phyloP scores from a whole-genome alignment of 2,113 vertebrate genomes.

The Myotis brandtii region DNA sequence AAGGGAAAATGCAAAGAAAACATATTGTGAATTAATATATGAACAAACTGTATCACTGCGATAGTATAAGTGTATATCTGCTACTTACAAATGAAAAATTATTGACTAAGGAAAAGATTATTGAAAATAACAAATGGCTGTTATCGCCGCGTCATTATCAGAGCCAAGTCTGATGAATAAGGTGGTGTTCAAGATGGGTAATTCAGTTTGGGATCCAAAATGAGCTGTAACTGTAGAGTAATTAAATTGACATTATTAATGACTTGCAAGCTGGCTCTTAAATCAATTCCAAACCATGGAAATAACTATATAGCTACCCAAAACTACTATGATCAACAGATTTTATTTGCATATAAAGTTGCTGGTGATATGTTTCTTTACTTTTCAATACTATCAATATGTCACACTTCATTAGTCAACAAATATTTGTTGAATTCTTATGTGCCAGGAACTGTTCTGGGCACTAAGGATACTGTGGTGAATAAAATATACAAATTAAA shows the following conservation, averaged over 20 bases:
- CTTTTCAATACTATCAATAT: constrained; percentile 48
- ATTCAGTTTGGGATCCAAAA: constrained; percentile 75
- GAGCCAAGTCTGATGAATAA: constrained; percentile 77
- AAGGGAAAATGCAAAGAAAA: background rate
- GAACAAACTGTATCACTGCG: background rate
- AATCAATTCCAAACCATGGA: constrained; percentile 78
- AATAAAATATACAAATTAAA: background rate
- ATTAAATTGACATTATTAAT: constrained; percentile 81
- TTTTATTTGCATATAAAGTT: constrained; percentile 72
- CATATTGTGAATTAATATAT: background rate
- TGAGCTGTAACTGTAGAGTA: constrained; percentile 78
- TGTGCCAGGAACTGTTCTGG: background rate
- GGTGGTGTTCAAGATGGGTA: constrained; percentile 72
- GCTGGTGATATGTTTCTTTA: constrained; percentile 57
- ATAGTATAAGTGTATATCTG: constrained; percentile 28
- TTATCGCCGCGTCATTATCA: constrained; percentile 62
- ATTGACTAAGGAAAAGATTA: constrained; percentile 70
- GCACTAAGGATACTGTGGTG: background rate
- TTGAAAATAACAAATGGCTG: constrained; percentile 73
- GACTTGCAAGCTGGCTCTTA: constrained; percentile 76
- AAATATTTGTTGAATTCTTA: constrained; percentile 45
- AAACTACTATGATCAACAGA: constrained; percentile 68
- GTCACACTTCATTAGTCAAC: constrained; percentile 46
- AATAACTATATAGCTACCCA: constrained; percentile 65
- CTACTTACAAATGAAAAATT: constrained; percentile 63